phyloP scores from a whole-genome alignment of 2,888 invertebrate species.

The Lagria hirta region DNA sequence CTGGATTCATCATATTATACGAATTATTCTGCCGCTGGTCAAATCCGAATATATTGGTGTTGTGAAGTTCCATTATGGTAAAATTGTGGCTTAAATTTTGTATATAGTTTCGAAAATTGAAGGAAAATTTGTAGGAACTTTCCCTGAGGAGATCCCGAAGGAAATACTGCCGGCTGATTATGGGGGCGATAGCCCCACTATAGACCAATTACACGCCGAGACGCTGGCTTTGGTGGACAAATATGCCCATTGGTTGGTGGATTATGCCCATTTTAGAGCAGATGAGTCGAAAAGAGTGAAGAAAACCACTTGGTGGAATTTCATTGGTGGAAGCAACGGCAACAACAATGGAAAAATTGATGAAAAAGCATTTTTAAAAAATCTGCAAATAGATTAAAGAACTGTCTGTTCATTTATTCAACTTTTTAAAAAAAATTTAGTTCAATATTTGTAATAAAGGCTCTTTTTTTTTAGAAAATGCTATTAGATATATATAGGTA shows the following conservation, averaged over 20 bases:
- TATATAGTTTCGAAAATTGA: too few species aligned
- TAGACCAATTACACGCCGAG: conserved; percentile 61
- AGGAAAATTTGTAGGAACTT: conserved; percentile 37
- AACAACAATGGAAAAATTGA: conserved; percentile 38
- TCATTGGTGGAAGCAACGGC: conserved; percentile 40
- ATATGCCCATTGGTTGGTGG: conserved; percentile 64
- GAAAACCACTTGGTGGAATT: conserved; percentile 50
- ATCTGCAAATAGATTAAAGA: conserved; percentile 48
- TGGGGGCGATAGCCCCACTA: conserved; percentile 60
- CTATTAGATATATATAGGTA: too few species aligned
- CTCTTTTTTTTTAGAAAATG: too few species aligned
- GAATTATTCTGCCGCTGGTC: conserved; percentile 65
- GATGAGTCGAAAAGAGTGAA: conserved; percentile 51
- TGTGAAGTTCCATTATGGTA: conserved; percentile 59
- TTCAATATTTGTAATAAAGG: too few species aligned
- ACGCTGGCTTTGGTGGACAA: conserved; percentile 60
- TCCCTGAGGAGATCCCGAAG: conserved; percentile 49
- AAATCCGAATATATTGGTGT: conserved; percentile 63
- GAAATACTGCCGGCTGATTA: conserved; percentile 59
- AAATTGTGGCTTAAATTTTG: too few species aligned
- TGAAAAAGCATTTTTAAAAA: conserved; percentile 45
- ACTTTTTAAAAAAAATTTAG: too few species aligned
- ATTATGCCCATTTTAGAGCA: conserved; percentile 60
- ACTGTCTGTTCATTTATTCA: too few species aligned
- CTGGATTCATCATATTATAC: conserved; percentile 70